Evolutionary conservation across 2,113 vertebrate genomes (phyloP).

Genomic region (Paraplagusia blochii): DNA sequence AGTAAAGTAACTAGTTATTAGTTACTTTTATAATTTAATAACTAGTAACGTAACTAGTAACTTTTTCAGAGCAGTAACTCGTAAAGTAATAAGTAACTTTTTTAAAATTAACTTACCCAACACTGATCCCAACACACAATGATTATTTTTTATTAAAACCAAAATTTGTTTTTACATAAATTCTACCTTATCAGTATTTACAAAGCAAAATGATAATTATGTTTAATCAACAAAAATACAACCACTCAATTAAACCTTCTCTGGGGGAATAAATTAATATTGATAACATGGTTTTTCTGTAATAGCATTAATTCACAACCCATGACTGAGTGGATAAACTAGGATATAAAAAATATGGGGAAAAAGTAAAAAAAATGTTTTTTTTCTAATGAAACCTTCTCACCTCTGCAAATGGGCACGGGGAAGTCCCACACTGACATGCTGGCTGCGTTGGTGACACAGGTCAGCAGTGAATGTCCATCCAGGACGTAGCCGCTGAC

Average conservation of each 20-base stretch:
- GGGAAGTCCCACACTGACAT: conserved; percentile 96
- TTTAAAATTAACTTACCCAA: too few relatives aligned
- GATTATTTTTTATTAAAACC: too few relatives aligned
- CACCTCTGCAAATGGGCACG: conserved; percentile 95
- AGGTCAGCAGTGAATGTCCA: conserved; percentile 88
- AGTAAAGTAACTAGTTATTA: too few relatives aligned
- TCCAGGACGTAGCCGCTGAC: conserved; percentile 88
- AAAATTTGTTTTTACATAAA: too few relatives aligned
- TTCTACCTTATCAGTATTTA: too few relatives aligned
- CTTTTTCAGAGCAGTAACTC: too few relatives aligned
- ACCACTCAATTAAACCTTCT: conserved; percentile 18
- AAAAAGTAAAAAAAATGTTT: not conserved
- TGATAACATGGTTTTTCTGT: conserved; percentile 22
- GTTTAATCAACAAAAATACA: conserved; percentile 19
- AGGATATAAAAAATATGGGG: conserved; percentile 1
- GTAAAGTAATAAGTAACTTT: too few relatives aligned
- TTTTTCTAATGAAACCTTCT: conserved; percentile 23
- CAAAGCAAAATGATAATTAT: too few relatives aligned
- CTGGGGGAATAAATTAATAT: conserved; percentile 6
- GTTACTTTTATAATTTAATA: too few relatives aligned
- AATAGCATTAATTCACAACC: not conserved
- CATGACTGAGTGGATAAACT: not conserved
- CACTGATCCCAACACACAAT: too few relatives aligned
- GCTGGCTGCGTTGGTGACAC: conserved; percentile 85
- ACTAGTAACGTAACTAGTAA: too few relatives aligned